These are phyloP conservation scores for Polymixis lichenea DNA, from an alignment of 2,888 invertebrate genomes.

Conservation along the genomic window DNA sequence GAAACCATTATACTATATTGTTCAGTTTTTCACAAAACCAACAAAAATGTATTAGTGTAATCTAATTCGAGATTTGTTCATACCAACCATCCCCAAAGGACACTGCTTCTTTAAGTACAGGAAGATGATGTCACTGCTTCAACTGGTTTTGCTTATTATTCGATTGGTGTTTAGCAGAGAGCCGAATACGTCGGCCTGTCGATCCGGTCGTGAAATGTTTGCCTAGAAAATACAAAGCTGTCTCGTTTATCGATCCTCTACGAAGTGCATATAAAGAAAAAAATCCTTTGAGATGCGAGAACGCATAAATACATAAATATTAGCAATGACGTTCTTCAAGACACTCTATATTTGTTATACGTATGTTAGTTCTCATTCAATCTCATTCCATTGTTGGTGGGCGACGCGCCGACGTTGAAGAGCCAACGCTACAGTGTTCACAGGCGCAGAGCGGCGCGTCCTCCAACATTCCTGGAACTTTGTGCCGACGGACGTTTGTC, in stretches of 20 bases:
- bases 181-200: constrained; percentile 77
- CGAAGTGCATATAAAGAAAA: constrained; percentile 34
- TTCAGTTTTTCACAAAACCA: constrained; percentile 26
- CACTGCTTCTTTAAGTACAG: constrained; percentile 84
- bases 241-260: constrained; percentile 23
- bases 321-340: constrained; percentile 39
- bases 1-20: not conserved
- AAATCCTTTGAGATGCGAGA: constrained; percentile 29
- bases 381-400: constrained; percentile 72
- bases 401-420: constrained; percentile 50
- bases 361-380: constrained; percentile 72
- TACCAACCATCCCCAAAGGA: constrained; percentile 78
- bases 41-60: constrained; percentile 9
- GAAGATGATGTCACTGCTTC: constrained; percentile 89
- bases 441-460: constrained; percentile 50
- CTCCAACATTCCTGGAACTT: constrained; percentile 74
- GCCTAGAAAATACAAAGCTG: constrained; percentile 54
- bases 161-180: constrained; percentile 80
- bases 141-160: constrained; percentile 89
- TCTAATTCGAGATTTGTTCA: constrained; percentile 58
- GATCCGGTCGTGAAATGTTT: constrained; percentile 70
- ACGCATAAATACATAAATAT: constrained; percentile 63
- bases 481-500: constrained; percentile 69
- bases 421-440: constrained; percentile 46
- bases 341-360: constrained; percentile 54